Percentiles rank a stretch among this genome's conserved stretches.
Conservation (phyloP, 2,888 invertebrate genomes). For the Ornithoptera priamus region DNA sequence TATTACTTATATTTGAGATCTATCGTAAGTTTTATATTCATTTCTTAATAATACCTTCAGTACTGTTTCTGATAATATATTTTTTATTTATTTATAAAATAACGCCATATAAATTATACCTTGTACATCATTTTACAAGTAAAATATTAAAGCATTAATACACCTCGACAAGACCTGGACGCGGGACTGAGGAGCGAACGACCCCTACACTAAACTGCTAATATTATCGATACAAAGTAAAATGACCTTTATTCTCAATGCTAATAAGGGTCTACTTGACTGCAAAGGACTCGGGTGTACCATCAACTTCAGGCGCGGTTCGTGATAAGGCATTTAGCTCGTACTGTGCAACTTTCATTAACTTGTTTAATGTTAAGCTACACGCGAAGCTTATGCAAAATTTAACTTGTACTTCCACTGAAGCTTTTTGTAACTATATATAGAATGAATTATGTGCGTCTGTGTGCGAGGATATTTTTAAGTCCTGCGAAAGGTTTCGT, state of each 20-base stretch:
- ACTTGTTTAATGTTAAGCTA: slow-evolving; percentile 25
- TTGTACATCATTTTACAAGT: background rate
- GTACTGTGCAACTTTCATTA: slow-evolving; percentile 35
- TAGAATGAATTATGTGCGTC: slow-evolving; percentile 12
- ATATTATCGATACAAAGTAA: background rate
- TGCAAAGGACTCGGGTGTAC: slow-evolving; percentile 5
- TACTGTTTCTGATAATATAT: background rate
- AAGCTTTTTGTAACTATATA: slow-evolving; percentile 15
- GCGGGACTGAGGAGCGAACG: slow-evolving; percentile 25
- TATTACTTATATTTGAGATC: no score
- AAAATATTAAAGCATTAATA: slow-evolving; percentile 12
- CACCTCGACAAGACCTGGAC: slow-evolving; percentile 19
- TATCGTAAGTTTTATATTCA: no score
- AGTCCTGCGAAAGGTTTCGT: background rate
- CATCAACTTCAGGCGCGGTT: slow-evolving; percentile 32
- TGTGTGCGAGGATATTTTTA: slow-evolving; percentile 4
- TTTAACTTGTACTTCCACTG: slow-evolving; percentile 2
- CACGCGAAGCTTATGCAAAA: slow-evolving; percentile 23
- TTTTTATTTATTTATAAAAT: background rate
- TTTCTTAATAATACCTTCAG: no score
- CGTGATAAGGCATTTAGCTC: slow-evolving; percentile 40
- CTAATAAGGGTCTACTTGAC: background rate
- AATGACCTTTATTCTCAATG: slow-evolving; percentile 3
- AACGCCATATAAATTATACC: background rate
- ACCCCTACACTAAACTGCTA: slow-evolving; percentile 14